Evolutionary conservation across 1,140 invertebrate species (phyloP), one percentile per base, ranked within the genome.

Genomic region (Caenorhabditis remanei): DNA sequence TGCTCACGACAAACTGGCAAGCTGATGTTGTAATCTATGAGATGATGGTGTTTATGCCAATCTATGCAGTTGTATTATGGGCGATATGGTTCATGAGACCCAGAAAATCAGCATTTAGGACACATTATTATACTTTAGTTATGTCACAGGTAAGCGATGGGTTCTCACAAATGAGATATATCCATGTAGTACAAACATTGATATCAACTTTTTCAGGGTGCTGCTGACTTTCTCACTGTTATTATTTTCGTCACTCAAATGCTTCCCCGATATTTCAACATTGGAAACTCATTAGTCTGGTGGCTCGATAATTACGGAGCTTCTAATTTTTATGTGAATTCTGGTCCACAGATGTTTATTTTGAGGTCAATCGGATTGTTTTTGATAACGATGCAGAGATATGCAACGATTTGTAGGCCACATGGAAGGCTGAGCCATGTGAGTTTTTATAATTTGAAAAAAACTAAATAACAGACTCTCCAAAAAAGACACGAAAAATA

Each of bases 81-180:
- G 40, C 41, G 6, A 71, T 71, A 16, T 71, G 65, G 41, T 71
- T 71, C 8, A 71, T 71, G 65, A 43, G 65, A 46, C 65, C 65
- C 6, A 71, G 65, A 19, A 71, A 43, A 46, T 13, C 65, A 4
- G 14, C 65, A n/a, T 71, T 71, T n/a, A 11, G 19, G 4, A 71
- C 65, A 2, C 65, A 71, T 71, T 71, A 71, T 71, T 71, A 71
- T 71, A 71, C 65, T 32, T 46, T 71, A 19, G 65, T 71, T n/a
- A 9, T 71, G 1, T 71, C 65, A 16, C 65, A 71, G 65, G 65
- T 71, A 71, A 16, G 9, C 16, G 50, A 13, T 53, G 56, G 4
- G n/a, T 58, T 58, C n/a, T 58, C 8, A 21, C n/a, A n/a, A n/a
- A 58, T 58, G 55, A 58, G 19, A n/a, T 19, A 11, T 50, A 9